phyloP scores from a whole-genome alignment of 2,888 invertebrate genomes.

The Agrochola lota region DNA sequence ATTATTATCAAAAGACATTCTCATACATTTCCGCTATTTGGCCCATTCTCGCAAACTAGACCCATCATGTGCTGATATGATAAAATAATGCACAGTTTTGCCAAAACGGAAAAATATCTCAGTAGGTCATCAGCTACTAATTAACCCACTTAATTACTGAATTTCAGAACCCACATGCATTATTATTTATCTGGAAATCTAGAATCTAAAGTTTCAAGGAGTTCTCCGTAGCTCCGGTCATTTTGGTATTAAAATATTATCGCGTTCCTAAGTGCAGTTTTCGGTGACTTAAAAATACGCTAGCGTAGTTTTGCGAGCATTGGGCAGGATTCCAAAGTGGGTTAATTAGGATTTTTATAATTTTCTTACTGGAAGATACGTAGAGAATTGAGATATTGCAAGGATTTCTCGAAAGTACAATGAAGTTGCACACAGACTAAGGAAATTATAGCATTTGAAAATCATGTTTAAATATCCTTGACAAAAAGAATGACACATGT shows the following conservation, averaged over 20 bases:
- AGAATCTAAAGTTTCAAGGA: slow-evolving; percentile 3
- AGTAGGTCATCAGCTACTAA: slow-evolving; percentile 16
- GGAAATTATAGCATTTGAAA: too few species aligned
- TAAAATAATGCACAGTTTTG: background rate
- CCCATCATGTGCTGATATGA: background rate
- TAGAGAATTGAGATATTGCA: background rate
- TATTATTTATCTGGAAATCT: slow-evolving; percentile 30
- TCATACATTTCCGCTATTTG: background rate
- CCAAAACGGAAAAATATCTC: slow-evolving; percentile 25
- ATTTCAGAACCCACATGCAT: slow-evolving; percentile 17
- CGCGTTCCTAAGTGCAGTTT: slow-evolving; percentile 24
- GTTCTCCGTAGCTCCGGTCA: slow-evolving; percentile 3
- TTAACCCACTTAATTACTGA: slow-evolving; percentile 22
- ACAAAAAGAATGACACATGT: too few species aligned
- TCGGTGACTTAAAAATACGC: slow-evolving; percentile 41
- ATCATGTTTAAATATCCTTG: too few species aligned
- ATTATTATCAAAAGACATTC: background rate
- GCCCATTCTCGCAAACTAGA: background rate
- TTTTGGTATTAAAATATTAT: slow-evolving; percentile 35
- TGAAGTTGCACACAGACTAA: background rate
- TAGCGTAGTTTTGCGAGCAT: background rate
- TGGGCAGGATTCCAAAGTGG: slow-evolving; percentile 45
- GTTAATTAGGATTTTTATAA: slow-evolving; percentile 14
- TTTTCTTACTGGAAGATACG: background rate
- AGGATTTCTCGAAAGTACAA: background rate